Evolutionary conservation across 2,888 invertebrate species (phyloP), one percentile per base, ranked within the genome.

Genomic region (Hermaeophaga mercurialis): DNA sequence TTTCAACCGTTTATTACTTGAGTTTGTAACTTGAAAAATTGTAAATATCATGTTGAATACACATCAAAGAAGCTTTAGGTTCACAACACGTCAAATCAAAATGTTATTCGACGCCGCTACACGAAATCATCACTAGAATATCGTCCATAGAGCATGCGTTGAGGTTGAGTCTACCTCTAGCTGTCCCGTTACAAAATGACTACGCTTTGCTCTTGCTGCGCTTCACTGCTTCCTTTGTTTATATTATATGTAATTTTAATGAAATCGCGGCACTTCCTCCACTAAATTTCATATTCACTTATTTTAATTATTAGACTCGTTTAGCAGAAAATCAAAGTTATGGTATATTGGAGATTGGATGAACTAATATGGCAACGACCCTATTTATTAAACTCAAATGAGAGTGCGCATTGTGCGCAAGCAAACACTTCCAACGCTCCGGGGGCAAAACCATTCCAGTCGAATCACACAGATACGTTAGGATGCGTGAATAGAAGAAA

Each of bases 81-180:
- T 39, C 62, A 67, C 65, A 67, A 68, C 68, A 67, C 69, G 65
- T 68, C 64, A 66, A 67, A 66, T 66, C 64, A 65, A 67, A 66
- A 67, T 65, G 62, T 67, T 57, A 59, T 64, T 68, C 66, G 67
- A 69, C 68, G 69, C 68, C 69, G 69, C 69, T 68, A 68, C 62
- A 66, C 55, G 52, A 66, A 66, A 64, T 66, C 68, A 66, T 68
- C 68, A 70, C 65, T 67, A 61, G 64, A 59, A 63, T 64, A 64
- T 55, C 54, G 43, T 49, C 53, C 48, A 66, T 43, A 46, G 68
- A 61, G 70, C 70, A 70, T 68, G 69, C 70, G 70, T 67, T 15
- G 14, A 22, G 28, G 38, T 38, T 50, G 38, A 31, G 17, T 48
- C 48, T 54, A 46, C 47, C 47, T 49, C 28, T 31, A 43, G 38